Conservation (phyloP, 2,888 invertebrate genomes). For the Strigamia transsilvanica region DNA sequence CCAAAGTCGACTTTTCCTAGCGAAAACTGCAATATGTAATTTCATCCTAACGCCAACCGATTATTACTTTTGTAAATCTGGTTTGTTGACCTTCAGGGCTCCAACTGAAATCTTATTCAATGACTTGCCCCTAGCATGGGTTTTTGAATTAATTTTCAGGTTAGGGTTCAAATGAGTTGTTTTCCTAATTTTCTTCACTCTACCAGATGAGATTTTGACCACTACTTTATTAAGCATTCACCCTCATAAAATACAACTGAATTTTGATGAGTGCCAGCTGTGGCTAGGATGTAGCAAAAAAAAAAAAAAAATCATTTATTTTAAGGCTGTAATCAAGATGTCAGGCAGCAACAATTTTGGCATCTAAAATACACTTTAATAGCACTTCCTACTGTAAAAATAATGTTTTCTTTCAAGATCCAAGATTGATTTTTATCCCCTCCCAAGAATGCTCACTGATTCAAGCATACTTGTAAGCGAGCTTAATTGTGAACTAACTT, state of each 20-base stretch:
- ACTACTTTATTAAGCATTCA: conserved; percentile 30
- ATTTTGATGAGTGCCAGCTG: conserved; percentile 14
- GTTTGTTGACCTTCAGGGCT: neutral
- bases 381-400: conserved; percentile 9
- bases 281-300: conserved; percentile 8
- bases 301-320: conserved; percentile 16
- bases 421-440: too few species aligned
- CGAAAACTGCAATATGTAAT: neutral
- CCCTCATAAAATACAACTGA: conserved; percentile 20
- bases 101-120: neutral
- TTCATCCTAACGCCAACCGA: neutral
- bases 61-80: neutral
- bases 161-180: conserved; percentile 25
- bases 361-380: conserved; percentile 11
- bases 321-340: conserved; percentile 16
- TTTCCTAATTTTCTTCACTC: conserved; percentile 6
- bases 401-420: neutral
- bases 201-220: conserved; percentile 25
- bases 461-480: neutral
- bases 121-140: neutral
- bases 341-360: neutral
- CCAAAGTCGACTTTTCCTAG: neutral
- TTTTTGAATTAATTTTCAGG: conserved; percentile 25
- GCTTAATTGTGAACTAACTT: too few species aligned
- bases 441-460: neutral